Base-by-base conservation (phyloP, 2,113 vertebrate genomes). In the Callionymus lyra region DNA sequence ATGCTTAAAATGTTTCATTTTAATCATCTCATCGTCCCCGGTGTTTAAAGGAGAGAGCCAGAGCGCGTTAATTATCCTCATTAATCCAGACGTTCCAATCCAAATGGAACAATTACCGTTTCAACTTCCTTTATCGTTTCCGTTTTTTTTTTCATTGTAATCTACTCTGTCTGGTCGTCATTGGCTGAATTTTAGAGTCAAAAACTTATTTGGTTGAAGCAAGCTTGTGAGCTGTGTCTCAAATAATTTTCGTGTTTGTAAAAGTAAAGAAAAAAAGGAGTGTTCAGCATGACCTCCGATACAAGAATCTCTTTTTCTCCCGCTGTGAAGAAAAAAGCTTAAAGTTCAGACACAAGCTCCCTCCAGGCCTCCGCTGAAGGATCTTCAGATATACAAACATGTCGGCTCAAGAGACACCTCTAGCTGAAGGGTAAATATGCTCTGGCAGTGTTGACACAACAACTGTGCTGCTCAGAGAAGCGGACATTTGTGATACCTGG, bases 351-450 rank as follows among this genome's bases (percentile, higher is more conserved):
- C 38, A 31, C 38, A 56, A 70, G 49, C 52, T 55, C 57, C 67
- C 54, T 68, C 55, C 43, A 60, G 63, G 56, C 70, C 43, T 35
- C 56, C 56, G 39, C 59, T 63, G 56, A 67, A 64, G 68, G 59
- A 68, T 78, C 62, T 73, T 78, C 53, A 63, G 49, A 63, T 70
- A 62, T 54, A 67, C 49, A 70, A 77, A 74, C 69, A 70, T 50
- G 44, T 50, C 34, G 53, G 40, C 69, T 64, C 68, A 33, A 47
- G 65, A 72, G 76, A 77, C 63, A 49, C 65, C 61, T 70, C 70
- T 69, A 50, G 71, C 65, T 70, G 67, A 71, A 65, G 73, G 65
- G 62, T 70, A 72, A 82, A 77, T 66, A 64, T 59, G 45, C 63
- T 68, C 48, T 38, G 56, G 45, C 31, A 71, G 50, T 70, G 64